Conservation (phyloP, 1,140 invertebrate species). For the Gonatopus flavifemur region DNA sequence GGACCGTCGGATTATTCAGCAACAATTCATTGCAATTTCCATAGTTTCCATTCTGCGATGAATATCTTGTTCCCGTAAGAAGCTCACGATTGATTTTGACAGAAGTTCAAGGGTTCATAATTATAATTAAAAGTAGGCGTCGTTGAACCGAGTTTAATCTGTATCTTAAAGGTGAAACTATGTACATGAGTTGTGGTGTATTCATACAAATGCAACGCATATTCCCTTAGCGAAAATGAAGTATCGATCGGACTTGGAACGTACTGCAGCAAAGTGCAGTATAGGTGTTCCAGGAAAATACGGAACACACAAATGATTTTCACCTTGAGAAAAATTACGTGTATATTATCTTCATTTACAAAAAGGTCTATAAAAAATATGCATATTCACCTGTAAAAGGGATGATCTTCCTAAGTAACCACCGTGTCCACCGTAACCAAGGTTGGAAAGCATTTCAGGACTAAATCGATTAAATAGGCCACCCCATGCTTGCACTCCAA, state of each 20-base stretch:
- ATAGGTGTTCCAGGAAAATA: not conserved
- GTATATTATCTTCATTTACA: not conserved
- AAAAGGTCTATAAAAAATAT: not conserved
- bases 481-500: constrained; percentile 68
- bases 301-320: too few relatives aligned
- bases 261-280: constrained; percentile 13
- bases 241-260: constrained; percentile 12
- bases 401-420: constrained; percentile 57
- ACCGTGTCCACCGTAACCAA: constrained; percentile 72
- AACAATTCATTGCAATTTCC: too few relatives aligned
- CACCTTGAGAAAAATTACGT: not conserved
- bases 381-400: constrained; percentile 59
- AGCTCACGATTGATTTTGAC: too few relatives aligned
- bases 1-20: too few relatives aligned
- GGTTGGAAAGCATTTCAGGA: constrained; percentile 79
- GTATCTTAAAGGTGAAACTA: too few relatives aligned
- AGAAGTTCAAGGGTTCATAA: too few relatives aligned
- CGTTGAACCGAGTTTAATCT: too few relatives aligned
- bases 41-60: too few relatives aligned
- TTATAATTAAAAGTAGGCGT: too few relatives aligned
- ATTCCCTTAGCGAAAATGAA: constrained; percentile 8
- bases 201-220: not conserved
- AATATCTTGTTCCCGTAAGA: too few relatives aligned
- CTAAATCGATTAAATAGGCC: constrained; percentile 83
- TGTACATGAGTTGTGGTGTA: too few relatives aligned